These are phyloP conservation scores for Epinotia ramella DNA, from an alignment of 2,888 invertebrate genomes.

Conservation along the genomic window DNA sequence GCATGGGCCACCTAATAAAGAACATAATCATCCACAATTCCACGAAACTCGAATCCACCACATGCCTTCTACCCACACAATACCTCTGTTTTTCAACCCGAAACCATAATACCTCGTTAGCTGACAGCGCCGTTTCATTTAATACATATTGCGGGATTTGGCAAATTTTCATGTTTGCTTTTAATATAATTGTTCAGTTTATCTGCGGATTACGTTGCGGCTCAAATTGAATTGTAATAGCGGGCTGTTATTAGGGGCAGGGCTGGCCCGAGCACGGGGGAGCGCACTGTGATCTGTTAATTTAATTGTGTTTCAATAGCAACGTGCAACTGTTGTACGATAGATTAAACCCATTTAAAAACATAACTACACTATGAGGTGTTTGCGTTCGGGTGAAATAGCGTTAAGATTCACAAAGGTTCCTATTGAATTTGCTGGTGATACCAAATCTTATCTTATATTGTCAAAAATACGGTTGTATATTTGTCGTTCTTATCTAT, in stretches of 20 bases:
- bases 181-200: conserved; percentile 83
- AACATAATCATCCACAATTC: not conserved
- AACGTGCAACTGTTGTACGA: not conserved
- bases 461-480: not conserved
- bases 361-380: not conserved
- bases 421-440: too few relatives aligned
- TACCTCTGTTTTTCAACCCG: conserved; percentile 18
- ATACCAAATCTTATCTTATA: too few relatives aligned
- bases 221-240: conserved; percentile 84
- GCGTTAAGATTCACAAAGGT: too few relatives aligned
- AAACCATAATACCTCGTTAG: conserved; percentile 47
- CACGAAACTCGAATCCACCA: conserved; percentile 2
- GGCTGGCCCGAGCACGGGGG: conserved; percentile 56
- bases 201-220: conserved; percentile 77
- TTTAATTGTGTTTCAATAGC: conserved; percentile 23
- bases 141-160: conserved; percentile 71
- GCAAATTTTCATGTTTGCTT: conserved; percentile 80
- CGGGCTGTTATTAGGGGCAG: conserved; percentile 77
- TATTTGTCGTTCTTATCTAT: too few relatives aligned
- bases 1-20: too few relatives aligned
- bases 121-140: conserved; percentile 74
- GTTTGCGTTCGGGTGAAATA: not conserved
- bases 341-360: conserved; percentile 1
- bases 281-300: conserved; percentile 9
- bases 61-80: conserved; percentile 5